Conservation (phyloP, 92 coral and sea anemone genomes). For the Epizoanthus ramosus region DNA sequence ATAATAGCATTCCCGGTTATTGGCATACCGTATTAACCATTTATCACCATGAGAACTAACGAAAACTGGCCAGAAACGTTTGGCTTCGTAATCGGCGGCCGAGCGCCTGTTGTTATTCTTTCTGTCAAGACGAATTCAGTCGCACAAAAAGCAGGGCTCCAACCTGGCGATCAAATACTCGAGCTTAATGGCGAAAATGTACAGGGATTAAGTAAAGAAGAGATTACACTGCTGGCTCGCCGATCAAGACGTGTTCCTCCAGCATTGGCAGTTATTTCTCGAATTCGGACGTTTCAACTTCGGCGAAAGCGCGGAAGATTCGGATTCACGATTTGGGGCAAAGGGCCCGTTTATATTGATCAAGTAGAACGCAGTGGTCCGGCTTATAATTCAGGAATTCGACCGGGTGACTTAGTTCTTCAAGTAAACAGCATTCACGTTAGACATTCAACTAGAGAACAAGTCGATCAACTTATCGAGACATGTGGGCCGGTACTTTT, state of each 20-base stretch:
- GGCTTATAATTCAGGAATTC: slow-evolving; percentile 86
- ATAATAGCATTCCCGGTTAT: not conserved
- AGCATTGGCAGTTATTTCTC: slow-evolving; percentile 94
- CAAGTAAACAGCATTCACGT: slow-evolving; percentile 84
- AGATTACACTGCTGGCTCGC: slow-evolving; percentile 76
- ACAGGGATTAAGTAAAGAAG: slow-evolving; percentile 86
- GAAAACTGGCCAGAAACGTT: slow-evolving; percentile 94
- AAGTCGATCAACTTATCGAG: slow-evolving; percentile 81
- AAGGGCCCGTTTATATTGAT: slow-evolving; percentile 90
- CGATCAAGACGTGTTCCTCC: slow-evolving; percentile 98
- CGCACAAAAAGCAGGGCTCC: slow-evolving; percentile 95
- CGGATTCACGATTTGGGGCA: slow-evolving; percentile 93
- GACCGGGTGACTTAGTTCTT: slow-evolving; percentile 88
- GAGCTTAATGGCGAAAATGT: slow-evolving; percentile 96
- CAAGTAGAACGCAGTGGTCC: slow-evolving; percentile 85
- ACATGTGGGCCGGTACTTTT: slow-evolving; percentile 87
- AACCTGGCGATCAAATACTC: slow-evolving; percentile 97
- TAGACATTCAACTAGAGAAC: slow-evolving; percentile 81
- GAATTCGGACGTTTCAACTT: slow-evolving; percentile 91
- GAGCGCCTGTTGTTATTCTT: slow-evolving; percentile 94
- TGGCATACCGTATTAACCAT: not conserved
- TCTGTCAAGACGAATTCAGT: slow-evolving; percentile 88
- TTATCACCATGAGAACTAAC: slow-evolving; percentile 73
- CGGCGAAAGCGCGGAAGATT: slow-evolving; percentile 90
- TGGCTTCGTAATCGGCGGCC: slow-evolving; percentile 94